Percentiles rank a stretch among this genome's conserved stretches.
Conservation (phyloP, 1,140 invertebrate genomes). For the Zaprionus taronus region DNA sequence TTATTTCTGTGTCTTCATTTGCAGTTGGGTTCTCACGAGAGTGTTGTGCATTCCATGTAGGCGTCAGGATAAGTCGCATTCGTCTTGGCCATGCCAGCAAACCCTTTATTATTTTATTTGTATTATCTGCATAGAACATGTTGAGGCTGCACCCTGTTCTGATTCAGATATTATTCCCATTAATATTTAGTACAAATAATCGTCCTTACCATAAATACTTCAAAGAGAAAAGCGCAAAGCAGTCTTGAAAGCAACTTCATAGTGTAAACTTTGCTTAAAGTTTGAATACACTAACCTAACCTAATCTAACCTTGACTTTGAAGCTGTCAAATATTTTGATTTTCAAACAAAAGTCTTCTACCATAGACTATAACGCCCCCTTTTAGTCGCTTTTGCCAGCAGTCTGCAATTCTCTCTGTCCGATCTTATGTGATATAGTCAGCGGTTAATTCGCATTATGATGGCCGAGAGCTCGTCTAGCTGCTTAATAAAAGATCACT, state of each 20-base stretch:
- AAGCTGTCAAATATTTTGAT: slow-evolving; percentile 7
- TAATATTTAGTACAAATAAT: slow-evolving; percentile 4
- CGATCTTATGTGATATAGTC: slow-evolving; percentile 4
- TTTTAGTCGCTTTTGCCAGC: slow-evolving; percentile 1
- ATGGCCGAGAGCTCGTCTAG: slow-evolving; percentile 7
- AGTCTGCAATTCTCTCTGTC: background rate
- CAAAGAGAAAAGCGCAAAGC: background rate
- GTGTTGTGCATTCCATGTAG: slow-evolving; percentile 4
- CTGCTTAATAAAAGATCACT: slow-evolving; percentile 16
- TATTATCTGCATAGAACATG: background rate
- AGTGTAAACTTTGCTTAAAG: background rate
- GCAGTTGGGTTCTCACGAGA: background rate
- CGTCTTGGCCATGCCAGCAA: background rate
- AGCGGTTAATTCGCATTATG: slow-evolving; percentile 21
- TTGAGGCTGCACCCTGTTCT: background rate
- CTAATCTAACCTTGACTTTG: background rate
- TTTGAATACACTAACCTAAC: background rate
- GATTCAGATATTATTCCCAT: background rate
- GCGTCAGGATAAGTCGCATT: slow-evolving; percentile 11
- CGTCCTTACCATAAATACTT: background rate
- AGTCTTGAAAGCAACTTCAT: background rate
- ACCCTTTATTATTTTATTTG: background rate
- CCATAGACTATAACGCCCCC: background rate
- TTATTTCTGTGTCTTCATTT: slow-evolving; percentile 10
- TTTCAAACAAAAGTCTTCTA: background rate